phyloP scores from a whole-genome alignment of 2,113 vertebrate genomes.

The Tragelaphus scriptus region DNA sequence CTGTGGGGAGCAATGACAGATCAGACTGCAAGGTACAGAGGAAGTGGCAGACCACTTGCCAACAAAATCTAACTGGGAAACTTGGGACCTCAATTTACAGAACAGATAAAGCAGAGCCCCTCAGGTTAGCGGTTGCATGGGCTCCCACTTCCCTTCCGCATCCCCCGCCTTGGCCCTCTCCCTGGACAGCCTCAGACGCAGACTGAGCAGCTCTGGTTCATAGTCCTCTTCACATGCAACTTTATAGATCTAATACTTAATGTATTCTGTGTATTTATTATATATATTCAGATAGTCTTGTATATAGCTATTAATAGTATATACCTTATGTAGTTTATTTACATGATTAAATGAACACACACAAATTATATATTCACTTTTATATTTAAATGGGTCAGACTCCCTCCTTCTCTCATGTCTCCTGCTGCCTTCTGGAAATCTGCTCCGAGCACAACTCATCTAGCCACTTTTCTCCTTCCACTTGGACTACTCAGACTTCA shows the following conservation, averaged over 20 bases:
- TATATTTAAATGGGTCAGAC: neutral
- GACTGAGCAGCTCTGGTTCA: neutral
- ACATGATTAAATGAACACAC: neutral
- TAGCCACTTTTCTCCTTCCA: neutral
- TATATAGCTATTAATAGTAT: neutral
- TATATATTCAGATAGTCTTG: neutral
- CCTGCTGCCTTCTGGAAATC: neutral
- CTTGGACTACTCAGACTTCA: neutral
- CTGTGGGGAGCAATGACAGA: neutral
- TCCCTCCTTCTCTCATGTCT: neutral
- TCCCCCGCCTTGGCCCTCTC: neutral
- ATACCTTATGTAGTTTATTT: neutral
- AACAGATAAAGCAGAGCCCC: neutral
- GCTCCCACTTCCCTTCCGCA: rapidly evolving
- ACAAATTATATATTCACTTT: neutral
- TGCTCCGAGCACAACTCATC: neutral
- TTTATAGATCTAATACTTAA: neutral
- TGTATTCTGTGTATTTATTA: neutral
- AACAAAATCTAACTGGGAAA: neutral
- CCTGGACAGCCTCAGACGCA: neutral
- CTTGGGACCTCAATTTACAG: neutral
- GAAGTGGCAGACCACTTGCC: neutral
- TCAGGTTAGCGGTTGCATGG: neutral
- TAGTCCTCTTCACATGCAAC: too few species aligned
- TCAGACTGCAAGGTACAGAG: neutral